phyloP scores from a whole-genome alignment of 2,888 invertebrate genomes.

The Lasioglossum pauxillum region DNA sequence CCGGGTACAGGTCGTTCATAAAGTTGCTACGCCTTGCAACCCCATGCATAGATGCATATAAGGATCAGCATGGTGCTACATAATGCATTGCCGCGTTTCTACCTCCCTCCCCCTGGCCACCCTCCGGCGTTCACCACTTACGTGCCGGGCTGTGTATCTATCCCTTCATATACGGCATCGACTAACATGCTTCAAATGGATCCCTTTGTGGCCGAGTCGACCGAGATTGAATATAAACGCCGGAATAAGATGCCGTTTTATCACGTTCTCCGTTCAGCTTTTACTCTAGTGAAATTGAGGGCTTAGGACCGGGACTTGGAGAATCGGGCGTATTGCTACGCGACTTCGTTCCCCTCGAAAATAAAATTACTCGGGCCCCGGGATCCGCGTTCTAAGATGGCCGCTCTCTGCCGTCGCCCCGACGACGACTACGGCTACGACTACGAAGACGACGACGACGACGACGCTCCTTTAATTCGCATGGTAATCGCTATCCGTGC shows the following conservation, averaged over 20 bases:
- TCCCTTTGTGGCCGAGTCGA: slow-evolving; percentile 78
- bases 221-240: slow-evolving; percentile 84
- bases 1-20: slow-evolving; percentile 52
- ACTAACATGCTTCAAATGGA: slow-evolving; percentile 83
- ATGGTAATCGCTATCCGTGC: slow-evolving; percentile 63
- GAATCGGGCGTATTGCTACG: slow-evolving; percentile 72
- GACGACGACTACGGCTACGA: background rate
- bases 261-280: slow-evolving; percentile 80
- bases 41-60: slow-evolving; percentile 81
- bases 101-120: background rate
- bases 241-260: slow-evolving; percentile 84
- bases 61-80: slow-evolving; percentile 81
- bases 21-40: slow-evolving; percentile 54
- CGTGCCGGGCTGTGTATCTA: slow-evolving; percentile 35
- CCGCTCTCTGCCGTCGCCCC: slow-evolving; percentile 17
- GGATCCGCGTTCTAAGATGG: slow-evolving; percentile 17
- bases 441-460: background rate
- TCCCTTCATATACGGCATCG: slow-evolving; percentile 65
- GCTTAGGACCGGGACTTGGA: slow-evolving; percentile 79
- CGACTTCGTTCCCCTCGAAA: slow-evolving; percentile 68
- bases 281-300: slow-evolving; percentile 83
- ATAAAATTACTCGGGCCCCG: slow-evolving; percentile 61
- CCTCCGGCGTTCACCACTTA: background rate
- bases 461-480: slow-evolving; percentile 61
- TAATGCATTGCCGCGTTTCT: slow-evolving; percentile 79